These are phyloP conservation scores for Cnemophilus loriae DNA, from an alignment of 2,113 vertebrate genomes.

Conservation along the genomic window DNA sequence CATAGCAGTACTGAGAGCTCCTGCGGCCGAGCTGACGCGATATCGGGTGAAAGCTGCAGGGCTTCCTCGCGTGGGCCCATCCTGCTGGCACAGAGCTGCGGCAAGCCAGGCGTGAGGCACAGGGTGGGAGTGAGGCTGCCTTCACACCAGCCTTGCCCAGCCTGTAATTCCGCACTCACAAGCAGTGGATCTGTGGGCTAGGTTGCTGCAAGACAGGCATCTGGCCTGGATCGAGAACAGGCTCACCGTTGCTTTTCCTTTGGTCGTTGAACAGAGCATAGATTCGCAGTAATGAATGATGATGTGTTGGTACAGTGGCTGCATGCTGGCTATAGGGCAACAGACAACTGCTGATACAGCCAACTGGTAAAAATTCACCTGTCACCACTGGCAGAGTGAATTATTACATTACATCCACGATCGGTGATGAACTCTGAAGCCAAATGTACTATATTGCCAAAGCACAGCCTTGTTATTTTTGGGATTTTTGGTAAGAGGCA, in stretches of 20 bases:
- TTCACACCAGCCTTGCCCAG: background rate
- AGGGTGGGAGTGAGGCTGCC: background rate
- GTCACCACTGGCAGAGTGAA: background rate
- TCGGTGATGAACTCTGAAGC: background rate
- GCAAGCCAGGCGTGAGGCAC: background rate
- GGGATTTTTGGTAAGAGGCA: background rate
- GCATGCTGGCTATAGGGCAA: background rate
- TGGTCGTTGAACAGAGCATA: background rate
- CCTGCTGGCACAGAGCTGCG: background rate
- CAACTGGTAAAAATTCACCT: background rate
- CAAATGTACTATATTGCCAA: background rate
- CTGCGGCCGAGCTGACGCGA: rapidly evolving
- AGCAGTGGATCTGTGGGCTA: background rate
- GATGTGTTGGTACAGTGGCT: background rate
- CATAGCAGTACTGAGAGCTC: background rate
- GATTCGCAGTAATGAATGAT: background rate
- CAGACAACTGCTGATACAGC: background rate
- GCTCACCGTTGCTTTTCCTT: background rate
- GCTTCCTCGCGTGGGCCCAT: rapidly evolving
- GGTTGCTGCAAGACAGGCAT: background rate
- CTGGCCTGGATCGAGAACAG: background rate
- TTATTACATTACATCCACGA: background rate
- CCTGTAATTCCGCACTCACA: background rate
- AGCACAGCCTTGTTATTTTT: background rate
- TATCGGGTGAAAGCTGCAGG: background rate